Base-by-base conservation (phyloP, 2,113 vertebrate genomes). In the Chlorodrepanis virens region DNA sequence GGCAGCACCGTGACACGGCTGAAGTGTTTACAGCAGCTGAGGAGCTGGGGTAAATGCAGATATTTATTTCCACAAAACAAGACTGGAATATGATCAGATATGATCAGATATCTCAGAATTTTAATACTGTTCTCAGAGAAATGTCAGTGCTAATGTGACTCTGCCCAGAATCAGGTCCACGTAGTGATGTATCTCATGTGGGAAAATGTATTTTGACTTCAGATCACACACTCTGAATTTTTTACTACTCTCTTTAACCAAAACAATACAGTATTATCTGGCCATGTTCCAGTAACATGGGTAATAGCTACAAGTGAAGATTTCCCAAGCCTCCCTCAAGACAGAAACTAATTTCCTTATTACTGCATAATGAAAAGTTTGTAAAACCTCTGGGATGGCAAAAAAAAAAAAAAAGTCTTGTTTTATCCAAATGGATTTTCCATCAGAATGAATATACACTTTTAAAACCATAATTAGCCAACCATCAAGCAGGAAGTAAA, bases 381-480 rank as follows among this genome's bases (percentile, higher is more conserved):
- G 24, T 80, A 76, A 96, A 89, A 70, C 42, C 50, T 69, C 33
- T 29, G 52, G 28, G 47, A 90, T 25, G 35, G 20, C 27, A 21
- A 28, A 47, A 64, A 52, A 70, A 57, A 52, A 49, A 56, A 29
- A 44, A 60, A 27, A 6, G 9, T 39, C 60, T 70, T 54, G 21
- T 80, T 82, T 90, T 52, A 86, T 86, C 45, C 31, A 77, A 77
- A 88, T 31, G 28, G 78, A 57, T 89, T 56, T 87, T 95, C 80
- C 45, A 79, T 93, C 3, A 2, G 44, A 72, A 70, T 85, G 80
- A 96, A 59, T 67, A 85, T 76, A 83, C 0, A 70, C 10, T 90
- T 95, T 75, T 74, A 85, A 93, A 95, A 83, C 77, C 89, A 83
- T 85, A 89, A 88, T 87, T 92, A 94, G 35, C 28, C 68, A 50